Evolutionary conservation across 2,888 invertebrate species (phyloP).

Genomic region (Yponomeuta plumbellus): DNA sequence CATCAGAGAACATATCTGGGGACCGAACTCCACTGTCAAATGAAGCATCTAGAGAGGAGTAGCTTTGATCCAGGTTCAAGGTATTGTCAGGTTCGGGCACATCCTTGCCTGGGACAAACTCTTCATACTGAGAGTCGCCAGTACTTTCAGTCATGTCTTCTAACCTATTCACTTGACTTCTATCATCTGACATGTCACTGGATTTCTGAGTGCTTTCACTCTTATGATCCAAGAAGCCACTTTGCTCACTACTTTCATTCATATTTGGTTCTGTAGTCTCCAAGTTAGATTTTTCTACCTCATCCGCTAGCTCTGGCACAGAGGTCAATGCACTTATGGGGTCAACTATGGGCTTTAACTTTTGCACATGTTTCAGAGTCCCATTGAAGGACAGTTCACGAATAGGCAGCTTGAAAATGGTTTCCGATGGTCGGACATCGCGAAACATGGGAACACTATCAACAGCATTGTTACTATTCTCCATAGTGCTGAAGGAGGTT

Average conservation of each 20-base stretch:
- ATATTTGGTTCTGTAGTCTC: background rate
- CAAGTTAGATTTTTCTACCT: slow-evolving; percentile 15
- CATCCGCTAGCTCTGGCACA: background rate
- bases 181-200: slow-evolving; percentile 33
- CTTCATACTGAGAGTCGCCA: slow-evolving; percentile 53
- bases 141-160: slow-evolving; percentile 52
- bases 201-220: slow-evolving; percentile 16
- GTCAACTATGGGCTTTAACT: slow-evolving; percentile 64
- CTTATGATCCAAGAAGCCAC: background rate
- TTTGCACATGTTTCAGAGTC: slow-evolving; percentile 66
- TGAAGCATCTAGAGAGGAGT: slow-evolving; percentile 55
- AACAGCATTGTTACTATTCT: slow-evolving; percentile 72
- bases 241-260: slow-evolving; percentile 3
- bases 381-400: slow-evolving; percentile 69
- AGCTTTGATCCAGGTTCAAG: slow-evolving; percentile 53
- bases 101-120: slow-evolving; percentile 37
- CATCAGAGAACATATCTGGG: slow-evolving; percentile 82
- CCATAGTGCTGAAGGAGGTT: slow-evolving; percentile 63
- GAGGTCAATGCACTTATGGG: slow-evolving; percentile 58
- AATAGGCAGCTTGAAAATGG: slow-evolving; percentile 65
- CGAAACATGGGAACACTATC: slow-evolving; percentile 64
- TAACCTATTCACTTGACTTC: slow-evolving; percentile 32
- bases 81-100: slow-evolving; percentile 30
- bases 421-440: slow-evolving; percentile 49
- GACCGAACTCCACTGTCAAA: slow-evolving; percentile 72